Conservation (phyloP, 2,888 invertebrate genomes). For the Thelaira solivaga region DNA sequence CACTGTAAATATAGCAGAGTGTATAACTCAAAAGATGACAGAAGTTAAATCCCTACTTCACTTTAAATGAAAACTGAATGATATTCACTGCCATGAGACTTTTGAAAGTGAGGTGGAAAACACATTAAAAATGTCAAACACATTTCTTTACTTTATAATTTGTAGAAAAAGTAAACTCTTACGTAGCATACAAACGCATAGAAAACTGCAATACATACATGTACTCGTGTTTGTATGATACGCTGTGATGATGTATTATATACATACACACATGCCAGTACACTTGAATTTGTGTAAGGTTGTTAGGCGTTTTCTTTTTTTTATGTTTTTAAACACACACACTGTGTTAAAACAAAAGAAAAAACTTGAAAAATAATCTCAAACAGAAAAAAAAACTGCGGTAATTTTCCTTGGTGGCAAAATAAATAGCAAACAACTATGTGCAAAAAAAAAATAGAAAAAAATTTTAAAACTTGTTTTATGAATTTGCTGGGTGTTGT, state of each 20-base stretch:
- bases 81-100: constrained; percentile 9
- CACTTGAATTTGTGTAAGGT: constrained; percentile 51
- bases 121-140: neutral
- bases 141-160: neutral
- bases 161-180: too few relatives aligned
- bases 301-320: constrained; percentile 21
- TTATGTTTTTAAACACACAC: neutral
- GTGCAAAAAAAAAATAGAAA: too few relatives aligned
- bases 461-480: neutral
- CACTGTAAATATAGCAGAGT: neutral
- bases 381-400: neutral
- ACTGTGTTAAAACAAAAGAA: neutral
- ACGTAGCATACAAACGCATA: too few relatives aligned
- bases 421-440: constrained; percentile 5
- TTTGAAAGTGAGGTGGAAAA: neutral
- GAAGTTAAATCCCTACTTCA: constrained; percentile 8
- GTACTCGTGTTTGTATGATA: too few relatives aligned
- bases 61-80: constrained; percentile 25
- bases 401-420: constrained; percentile 22
- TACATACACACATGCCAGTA: too few relatives aligned
- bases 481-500: constrained; percentile 30
- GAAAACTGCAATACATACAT: too few relatives aligned
- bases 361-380: neutral
- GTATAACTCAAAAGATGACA: neutral
- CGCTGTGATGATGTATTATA: too few relatives aligned